These are phyloP conservation scores for Pinna nobilis DNA, from an alignment of 1,140 invertebrate genomes.

Conservation along the genomic window DNA sequence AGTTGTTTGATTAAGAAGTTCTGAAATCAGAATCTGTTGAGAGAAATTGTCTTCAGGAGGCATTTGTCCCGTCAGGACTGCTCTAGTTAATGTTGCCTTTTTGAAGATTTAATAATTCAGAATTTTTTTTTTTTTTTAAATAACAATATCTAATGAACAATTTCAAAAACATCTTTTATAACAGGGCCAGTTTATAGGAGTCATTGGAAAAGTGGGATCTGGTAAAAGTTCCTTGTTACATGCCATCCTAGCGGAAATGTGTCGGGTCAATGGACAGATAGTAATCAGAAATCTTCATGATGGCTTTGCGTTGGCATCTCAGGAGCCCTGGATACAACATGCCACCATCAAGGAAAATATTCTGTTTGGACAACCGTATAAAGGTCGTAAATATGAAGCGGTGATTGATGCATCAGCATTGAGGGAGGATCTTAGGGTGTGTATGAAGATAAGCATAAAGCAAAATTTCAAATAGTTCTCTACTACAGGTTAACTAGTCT, in stretches of 20 bases:
- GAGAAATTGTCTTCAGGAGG: no score
- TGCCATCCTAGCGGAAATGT: constrained; percentile 73
- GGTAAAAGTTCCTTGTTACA: constrained; percentile 72
- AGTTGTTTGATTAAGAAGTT: no score
- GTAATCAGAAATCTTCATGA: constrained; percentile 35
- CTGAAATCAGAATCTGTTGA: no score
- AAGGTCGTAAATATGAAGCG: constrained; percentile 84
- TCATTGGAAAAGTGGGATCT: constrained; percentile 73
- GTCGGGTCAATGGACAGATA: constrained; percentile 56
- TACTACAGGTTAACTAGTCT: no score
- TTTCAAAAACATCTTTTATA: neutral
- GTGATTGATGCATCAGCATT: constrained; percentile 89
- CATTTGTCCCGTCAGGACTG: no score
- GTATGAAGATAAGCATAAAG: no score
- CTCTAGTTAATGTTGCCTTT: no score
- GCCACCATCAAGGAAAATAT: constrained; percentile 95
- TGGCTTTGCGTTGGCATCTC: constrained; percentile 82
- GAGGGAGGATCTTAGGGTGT: constrained; percentile 82
- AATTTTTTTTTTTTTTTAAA: no score
- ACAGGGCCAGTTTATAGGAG: constrained; percentile 72
- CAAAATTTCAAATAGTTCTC: no score
- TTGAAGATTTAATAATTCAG: no score
- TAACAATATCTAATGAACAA: no score
- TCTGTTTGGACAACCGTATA: constrained; percentile 89
- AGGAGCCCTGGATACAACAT: constrained; percentile 93